Evolutionary conservation across 2,113 vertebrate genomes (phyloP), one percentile per base, ranked within the genome.

Genomic region (Mungos mungo): DNA sequence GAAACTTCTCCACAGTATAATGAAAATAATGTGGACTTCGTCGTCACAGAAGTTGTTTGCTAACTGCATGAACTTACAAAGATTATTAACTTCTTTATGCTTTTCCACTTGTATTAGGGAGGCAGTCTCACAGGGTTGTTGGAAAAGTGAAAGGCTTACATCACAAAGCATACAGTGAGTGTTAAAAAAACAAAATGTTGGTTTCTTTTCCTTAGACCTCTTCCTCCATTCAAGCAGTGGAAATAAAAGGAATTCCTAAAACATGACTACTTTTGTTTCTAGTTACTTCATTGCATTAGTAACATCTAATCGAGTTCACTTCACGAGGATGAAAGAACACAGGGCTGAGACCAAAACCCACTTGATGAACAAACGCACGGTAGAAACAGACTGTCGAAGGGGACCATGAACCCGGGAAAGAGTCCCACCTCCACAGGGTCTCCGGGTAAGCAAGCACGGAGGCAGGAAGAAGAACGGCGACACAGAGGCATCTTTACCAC

Each of bases 191-290:
- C 15, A 23, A 45, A 41, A 7, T 16, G 19, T 68, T 81, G 38
- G 23, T 76, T 84, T 41, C 41, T 83, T 88, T 93, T 41, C 60
- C 33, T 97, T 95, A 93, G 82, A 47, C 9, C 15, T 88, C 14
- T 79, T 38, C 38, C 68, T 77, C 31, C 19, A 66, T 74, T 74
- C 11, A 9, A 91, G 52, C 38, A 66, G 14, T 14, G 11, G 41
- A 16, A 68, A 66, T 0, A 84, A 14, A 54, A 71, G 47, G 45
- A 80, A 88, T 60, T 88, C 87, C 76, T 93, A 77, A 84, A 25
- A 65, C 23, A 88, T 3, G 5, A 60, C 21, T 18, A 66, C 25
- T 45, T 82, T 93, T 81, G 69, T 86, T 76, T 66, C 86, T 65
- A 57, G 29, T 60, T 47, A 63, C 31, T 90, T 72, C 57, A 89